Percentiles rank a stretch among this genome's conserved stretches.
These are phyloP conservation scores for Proteles cristata DNA, from an alignment of 2,113 vertebrate genomes.

Conservation along the genomic window DNA sequence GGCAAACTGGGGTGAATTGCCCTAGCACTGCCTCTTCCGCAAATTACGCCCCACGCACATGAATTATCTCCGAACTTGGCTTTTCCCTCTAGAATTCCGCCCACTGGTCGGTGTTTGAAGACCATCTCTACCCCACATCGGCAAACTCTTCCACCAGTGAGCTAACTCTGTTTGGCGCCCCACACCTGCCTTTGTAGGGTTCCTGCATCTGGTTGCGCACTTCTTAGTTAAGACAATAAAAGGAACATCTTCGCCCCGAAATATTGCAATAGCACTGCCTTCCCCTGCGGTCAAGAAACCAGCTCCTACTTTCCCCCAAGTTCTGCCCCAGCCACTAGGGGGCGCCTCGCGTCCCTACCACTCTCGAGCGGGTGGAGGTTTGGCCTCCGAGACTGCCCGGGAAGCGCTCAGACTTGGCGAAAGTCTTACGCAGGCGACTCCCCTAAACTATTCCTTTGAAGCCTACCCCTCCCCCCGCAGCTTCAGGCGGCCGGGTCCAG, in stretches of 20 bases:
- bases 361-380: not conserved
- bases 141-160: not conserved
- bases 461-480: not conserved
- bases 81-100: not conserved
- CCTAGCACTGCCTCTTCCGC: not conserved
- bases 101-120: not conserved
- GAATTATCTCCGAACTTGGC: not conserved
- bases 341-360: slow-evolving; percentile 16
- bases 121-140: not conserved
- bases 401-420: not conserved
- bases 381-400: rapidly evolving
- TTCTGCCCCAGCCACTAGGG: slow-evolving; percentile 75
- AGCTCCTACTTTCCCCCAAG: not conserved
- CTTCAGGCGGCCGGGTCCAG: not conserved
- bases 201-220: not conserved
- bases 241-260: not conserved
- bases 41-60: not conserved
- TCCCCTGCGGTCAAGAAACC: not conserved
- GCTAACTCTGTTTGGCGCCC: not conserved
- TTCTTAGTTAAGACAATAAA: not conserved
- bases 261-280: not conserved
- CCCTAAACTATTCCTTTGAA: not conserved
- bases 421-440: not conserved
- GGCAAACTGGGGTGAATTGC: not conserved
- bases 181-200: not conserved